Evolutionary conservation across 2,888 invertebrate species (phyloP), one percentile per base, ranked within the genome.

Genomic region (Tortrix viridana): DNA sequence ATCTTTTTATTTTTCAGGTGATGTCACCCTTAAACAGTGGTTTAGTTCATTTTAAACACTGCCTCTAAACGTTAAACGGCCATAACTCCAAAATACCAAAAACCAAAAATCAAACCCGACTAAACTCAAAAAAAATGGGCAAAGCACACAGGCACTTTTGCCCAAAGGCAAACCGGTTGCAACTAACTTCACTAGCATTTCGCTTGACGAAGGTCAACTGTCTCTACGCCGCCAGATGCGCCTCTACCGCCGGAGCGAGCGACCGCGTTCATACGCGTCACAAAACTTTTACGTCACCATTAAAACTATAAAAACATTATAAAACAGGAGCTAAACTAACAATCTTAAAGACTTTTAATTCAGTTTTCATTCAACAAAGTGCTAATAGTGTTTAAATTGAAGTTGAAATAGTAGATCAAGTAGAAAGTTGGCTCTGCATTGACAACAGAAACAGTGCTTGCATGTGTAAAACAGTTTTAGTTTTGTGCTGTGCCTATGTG

Each of bases 151-250:
- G 75, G 81, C 80, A 86, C 85, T 88, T 89, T 89, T 87, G 88
- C 87, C 89, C 74, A 89, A 88, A 88, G 85, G 78, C 38, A 59
- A 52, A 60, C 59, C 61, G 60, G 64, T 64, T 47, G 68, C 67
- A 68, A 69, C 86, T 73, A 88, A 89, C 89, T 89, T 89, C 86
- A 84, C 81, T 76, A 78, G 79, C 80, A 77, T 82, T 85, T 85
- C 79, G 84, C 83, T 84, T 79, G 69, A 68, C 82, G 90, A 90
- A 90, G 90, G 90, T 89, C 89, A 89, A 79, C 60, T 69, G 69
- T 69, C 69, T 69, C 67, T 68, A 58, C 63, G 60, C 70, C 60
- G 72, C 54, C 84, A 86, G 84, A 82, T 80, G 82, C 82, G 73
- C 69, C 67, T 70, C 67, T 72, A 67, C 74, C 59, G 38, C 56